These are phyloP conservation scores for Onychomys arenicola DNA, from an alignment of 2,797 vertebrate genomes.

Conservation along the genomic window DNA sequence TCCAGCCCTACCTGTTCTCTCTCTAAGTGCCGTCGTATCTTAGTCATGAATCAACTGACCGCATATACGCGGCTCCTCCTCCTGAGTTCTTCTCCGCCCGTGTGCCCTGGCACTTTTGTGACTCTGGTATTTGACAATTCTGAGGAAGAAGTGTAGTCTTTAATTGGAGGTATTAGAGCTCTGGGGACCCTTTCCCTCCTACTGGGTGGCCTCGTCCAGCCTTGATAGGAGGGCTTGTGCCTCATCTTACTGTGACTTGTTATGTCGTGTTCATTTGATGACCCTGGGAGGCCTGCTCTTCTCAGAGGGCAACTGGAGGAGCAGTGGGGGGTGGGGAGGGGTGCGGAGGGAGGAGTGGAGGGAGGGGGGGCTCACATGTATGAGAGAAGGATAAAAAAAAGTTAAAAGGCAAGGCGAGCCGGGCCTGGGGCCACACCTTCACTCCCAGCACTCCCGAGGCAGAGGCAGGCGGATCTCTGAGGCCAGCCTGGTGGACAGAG, in stretches of 20 bases:
- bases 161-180: background rate
- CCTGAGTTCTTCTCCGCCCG: background rate
- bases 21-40: background rate
- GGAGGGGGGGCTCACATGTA: background rate
- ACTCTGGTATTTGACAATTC: background rate
- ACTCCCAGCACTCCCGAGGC: background rate
- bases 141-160: background rate
- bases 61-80: background rate
- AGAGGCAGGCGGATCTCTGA: background rate
- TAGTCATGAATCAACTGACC: background rate
- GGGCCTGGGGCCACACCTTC: background rate
- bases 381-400: background rate
- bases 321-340: background rate
- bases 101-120: background rate
- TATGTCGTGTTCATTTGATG: rapidly evolving
- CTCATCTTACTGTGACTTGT: background rate
- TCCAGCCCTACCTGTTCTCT: background rate
- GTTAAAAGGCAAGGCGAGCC: background rate
- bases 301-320: background rate
- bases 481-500: background rate
- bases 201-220: background rate
- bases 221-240: background rate
- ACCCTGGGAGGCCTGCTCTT: background rate
- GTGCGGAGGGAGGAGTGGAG: background rate
- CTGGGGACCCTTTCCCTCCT: background rate